These are phyloP conservation scores for Mus musculus DNA, from an alignment of 2,113 vertebrate species.

Conservation along the genomic window GRCm39 chr10:111501001-111501500, in stretches of 20 bases:
- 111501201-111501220: no score
- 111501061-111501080: no score
- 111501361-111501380: not conserved
- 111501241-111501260: no score
- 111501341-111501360: not conserved
- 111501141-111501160: not conserved
- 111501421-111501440: not conserved
- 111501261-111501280: not conserved
- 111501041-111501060: no score
- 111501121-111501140: not conserved
- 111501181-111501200: no score
- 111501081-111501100: not conserved
- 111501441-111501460: not conserved
- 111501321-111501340: not conserved
- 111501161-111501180: no score
- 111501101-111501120: not conserved
- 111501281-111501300: not conserved
- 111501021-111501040: no score
- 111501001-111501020: rapidly evolving
- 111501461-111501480: conserved; percentile 26
- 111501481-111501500: conserved; percentile 21
- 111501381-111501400: not conserved
- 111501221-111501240: no score
- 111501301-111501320: not conserved
- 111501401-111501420: not conserved